Base-by-base conservation (phyloP, 2,113 vertebrate species). In the Pholis gunnellus region DNA sequence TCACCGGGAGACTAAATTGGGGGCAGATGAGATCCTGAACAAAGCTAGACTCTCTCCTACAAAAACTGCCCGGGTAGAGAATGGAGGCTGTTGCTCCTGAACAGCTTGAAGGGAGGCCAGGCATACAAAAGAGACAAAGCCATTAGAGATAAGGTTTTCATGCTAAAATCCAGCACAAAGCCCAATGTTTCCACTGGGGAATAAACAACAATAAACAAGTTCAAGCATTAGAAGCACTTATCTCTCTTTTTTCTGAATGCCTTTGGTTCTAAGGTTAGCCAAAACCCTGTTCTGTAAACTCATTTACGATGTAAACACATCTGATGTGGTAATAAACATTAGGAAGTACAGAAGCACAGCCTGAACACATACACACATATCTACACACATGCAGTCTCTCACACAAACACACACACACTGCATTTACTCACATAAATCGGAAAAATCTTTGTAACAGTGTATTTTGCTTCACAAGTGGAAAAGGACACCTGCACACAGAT, bases 1-100 rank as follows among this genome's bases (percentile, higher is more conserved):
- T 99, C 97, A 97, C 93, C 52, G 91, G 91, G 84, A 94, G 94
- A 98, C 96, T 97, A 97, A 98, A 98, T 97, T 97, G 95, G 95
- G 97, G 97, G 97, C 97, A 99, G 97, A 97, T 97, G 97, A 97
- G 93, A 95, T 93, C 81, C 82, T 75, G 44, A 93, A 96, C 91
- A 93, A 93, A 94, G 90, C 91, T 46, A 92, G 87, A 93, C 93
- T 93, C 94, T 95, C 95, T 95, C 95, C 93, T 93, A 96, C 95
- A 85, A 85, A 85, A 87, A 85, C 50, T 59, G 18, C 56, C 82
- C 5, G 17, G 42, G 52, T 46, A 52, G 52, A 82, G 82, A 87
- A 88, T 38, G 44, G 59, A 81, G 73, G 75, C 70, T 56, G 63
- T 20, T 72, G 78, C 83, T 87, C 81, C 75, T 60, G 50, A 85